Base-by-base conservation (phyloP, 2,888 invertebrate genomes). In the Diplolepis rosae region DNA sequence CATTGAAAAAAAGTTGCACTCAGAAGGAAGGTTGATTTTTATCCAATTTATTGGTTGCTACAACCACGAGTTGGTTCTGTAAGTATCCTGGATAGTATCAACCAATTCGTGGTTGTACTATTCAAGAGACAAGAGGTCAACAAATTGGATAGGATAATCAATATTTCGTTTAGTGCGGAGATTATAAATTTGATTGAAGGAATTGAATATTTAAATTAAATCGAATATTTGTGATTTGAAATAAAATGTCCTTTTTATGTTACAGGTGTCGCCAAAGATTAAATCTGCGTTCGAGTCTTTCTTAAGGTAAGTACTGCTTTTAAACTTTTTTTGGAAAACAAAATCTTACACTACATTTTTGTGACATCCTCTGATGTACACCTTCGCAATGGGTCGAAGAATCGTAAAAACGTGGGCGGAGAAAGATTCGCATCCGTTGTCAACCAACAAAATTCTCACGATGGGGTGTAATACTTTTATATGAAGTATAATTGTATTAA, bases 401-500 rank as follows among this genome's bases (percentile, higher is more conserved):
- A 13, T 45, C 65, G 42, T 61, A 67, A 48, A 32, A 72, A 56
- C 66, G 56, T 35, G 61, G 67, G 48, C 27, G 42, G 45, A 22
- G 35, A 35, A 70, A 51, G 71, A 72, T 54, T 73, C n/a, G 67
- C 27, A 67, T 68, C 28, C 70, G 68, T 73, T 56, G 68, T 24
- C 68, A 56, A 66, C 45, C 66, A 69, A 56, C 70, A 69, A 56
- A 65, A 69, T 71, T 73, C 67, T 67, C 45, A 13, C 32, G 65
- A 50, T 28, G 56, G 39, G 45, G 30, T 27, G 35, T 39, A 66
- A 42, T 52, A 42, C 50, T 28, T 5, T 69, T 68, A 45, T 69
- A 45, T 15, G 65, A 4, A 39, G 54, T 54, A 45, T 13, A 75
- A 78, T 78, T 77, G 74, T 73, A 72, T 66, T 22, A 24, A 32